Evolutionary conservation across 2,888 invertebrate species (phyloP), one percentile per base, ranked within the genome.

Genomic region (Agrochola lychnidis): DNA sequence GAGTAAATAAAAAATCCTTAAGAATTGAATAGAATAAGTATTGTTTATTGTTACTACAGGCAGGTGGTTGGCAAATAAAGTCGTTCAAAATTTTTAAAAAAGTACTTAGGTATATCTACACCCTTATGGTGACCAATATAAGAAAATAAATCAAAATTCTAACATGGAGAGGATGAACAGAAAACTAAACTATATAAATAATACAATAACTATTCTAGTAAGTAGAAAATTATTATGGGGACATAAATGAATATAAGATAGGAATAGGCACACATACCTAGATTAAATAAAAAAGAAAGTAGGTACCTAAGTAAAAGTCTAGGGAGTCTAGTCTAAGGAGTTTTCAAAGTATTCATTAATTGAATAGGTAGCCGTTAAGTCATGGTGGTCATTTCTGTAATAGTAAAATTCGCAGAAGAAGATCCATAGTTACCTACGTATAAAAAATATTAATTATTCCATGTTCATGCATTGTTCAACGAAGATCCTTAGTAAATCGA

Each of bases 401-500:
- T 19, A 51, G 51, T 51, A 19, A 51, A 51, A 51, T 51, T 51
- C 2, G 51, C 19, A 51, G 51, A 19, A 48, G 14, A 14, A 51
- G 1, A 16, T 36, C 9, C 9, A 10, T 25, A 42, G 1, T n/a
- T 2, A 14, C 14, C 30, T 51, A 61, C 19, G 19, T 36, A 30
- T 22, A 51, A 36, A 19, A 51, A 51, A 19, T 19, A 25, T 14
- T 9, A 19, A 19, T 19, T 45, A 19, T 10, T 25, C 3, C n/a
- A 25, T 0, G 0, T 51, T 30, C 30, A 67, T 67, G 67, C 51
- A 68, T 53, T n/a, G 67, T 10, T 51, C 36, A n/a, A 68, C 51
- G 36, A 68, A 68, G 3, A 25, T 36, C 45, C 5, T 61, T 53
- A 61, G 59, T 51, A 71, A 76, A 70, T 22, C 25, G 7, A 64